Evolutionary conservation across 2,797 vertebrate species (phyloP).

Genomic region (Botia almorhae): DNA sequence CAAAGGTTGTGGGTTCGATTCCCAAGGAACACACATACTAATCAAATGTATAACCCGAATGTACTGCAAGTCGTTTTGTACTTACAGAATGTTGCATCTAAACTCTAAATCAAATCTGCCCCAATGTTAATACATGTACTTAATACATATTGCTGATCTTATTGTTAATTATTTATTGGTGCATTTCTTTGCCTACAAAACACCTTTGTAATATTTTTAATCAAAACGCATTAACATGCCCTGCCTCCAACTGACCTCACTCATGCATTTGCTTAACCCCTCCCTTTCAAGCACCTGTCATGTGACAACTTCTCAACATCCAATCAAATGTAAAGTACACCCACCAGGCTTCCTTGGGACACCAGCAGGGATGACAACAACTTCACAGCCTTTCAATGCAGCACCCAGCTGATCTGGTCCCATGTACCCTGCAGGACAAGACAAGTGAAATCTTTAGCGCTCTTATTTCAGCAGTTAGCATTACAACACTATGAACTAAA

Average conservation of each 20-base stretch:
- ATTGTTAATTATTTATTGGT: no score
- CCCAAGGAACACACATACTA: no score
- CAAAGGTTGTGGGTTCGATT: no score
- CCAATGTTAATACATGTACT: no score
- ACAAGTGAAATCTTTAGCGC: background rate
- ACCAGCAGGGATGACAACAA: conserved; percentile 97
- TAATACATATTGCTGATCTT: no score
- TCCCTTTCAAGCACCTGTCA: background rate
- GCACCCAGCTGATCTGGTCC: conserved; percentile 90
- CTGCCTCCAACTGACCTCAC: no score
- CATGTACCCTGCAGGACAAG: conserved; percentile 77
- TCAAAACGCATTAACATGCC: background rate
- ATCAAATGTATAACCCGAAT: no score
- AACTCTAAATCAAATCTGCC: no score
- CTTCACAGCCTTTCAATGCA: conserved; percentile 88
- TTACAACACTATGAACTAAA: background rate
- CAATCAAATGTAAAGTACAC: background rate
- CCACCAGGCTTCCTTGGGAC: conserved; percentile 94
- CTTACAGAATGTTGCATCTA: no score
- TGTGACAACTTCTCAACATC: background rate
- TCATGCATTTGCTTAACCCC: background rate
- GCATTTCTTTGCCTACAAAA: no score
- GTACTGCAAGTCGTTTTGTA: no score
- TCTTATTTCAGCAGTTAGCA: background rate
- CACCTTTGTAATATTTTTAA: background rate